Evolutionary conservation across 1,140 invertebrate species (phyloP).

Genomic region (Augochlora pura): DNA sequence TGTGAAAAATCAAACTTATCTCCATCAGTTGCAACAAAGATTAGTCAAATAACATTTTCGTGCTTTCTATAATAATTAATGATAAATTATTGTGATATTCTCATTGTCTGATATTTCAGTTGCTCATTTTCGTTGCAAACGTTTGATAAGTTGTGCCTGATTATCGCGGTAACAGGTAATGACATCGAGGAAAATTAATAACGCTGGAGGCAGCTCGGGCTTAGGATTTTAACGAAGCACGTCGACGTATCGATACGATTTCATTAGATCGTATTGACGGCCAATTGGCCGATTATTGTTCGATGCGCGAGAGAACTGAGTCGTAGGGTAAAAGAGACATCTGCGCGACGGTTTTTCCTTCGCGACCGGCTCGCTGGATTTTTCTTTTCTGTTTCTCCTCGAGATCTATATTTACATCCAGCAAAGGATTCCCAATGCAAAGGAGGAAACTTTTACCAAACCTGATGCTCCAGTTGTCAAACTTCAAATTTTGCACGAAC

Average conservation of each 20-base stretch:
- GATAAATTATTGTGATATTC: no score
- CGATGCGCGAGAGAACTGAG: neutral
- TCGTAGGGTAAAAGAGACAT: slow-evolving; percentile 26
- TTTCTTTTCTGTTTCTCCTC: neutral
- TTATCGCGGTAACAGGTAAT: no score
- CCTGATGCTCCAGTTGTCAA: neutral
- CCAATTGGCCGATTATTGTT: slow-evolving; percentile 45
- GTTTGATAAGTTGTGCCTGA: no score
- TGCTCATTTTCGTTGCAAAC: no score
- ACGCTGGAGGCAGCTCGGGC: neutral
- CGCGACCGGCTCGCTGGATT: neutral
- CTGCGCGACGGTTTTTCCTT: slow-evolving; percentile 17
- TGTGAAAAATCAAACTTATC: no score
- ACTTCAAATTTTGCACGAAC: neutral
- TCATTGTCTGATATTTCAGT: no score
- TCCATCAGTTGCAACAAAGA: no score
- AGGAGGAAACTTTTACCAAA: neutral
- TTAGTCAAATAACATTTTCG: no score
- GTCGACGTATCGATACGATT: slow-evolving; percentile 24
- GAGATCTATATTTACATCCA: neutral
- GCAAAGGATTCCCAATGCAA: neutral
- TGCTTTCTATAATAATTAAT: no score
- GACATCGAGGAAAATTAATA: no score
- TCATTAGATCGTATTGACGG: slow-evolving; percentile 44
- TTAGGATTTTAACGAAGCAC: slow-evolving; percentile 6